Conservation (phyloP, 2,888 invertebrate species). For the Coecobrya sp. region DNA sequence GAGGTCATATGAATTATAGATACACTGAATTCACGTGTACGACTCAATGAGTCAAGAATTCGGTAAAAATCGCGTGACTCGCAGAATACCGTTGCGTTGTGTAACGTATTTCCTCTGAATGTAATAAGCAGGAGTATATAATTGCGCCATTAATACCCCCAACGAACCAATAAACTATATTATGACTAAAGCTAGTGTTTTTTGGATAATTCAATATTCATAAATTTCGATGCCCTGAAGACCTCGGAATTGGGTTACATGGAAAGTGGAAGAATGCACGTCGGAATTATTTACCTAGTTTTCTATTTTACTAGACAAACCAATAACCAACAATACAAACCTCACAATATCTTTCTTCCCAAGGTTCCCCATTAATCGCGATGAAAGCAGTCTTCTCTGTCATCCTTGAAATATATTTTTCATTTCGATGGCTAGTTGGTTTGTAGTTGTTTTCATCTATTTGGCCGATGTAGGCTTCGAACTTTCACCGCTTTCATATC, state of each 20-base stretch:
- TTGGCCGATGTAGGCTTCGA: background rate
- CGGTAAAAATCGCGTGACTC: conserved; percentile 31
- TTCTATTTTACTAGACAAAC: background rate
- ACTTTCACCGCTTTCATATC: background rate
- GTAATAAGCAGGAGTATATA: too few species aligned
- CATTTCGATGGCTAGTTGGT: background rate
- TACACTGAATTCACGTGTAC: background rate
- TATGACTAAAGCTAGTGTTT: background rate
- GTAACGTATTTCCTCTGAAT: too few species aligned
- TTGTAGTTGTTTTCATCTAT: too few species aligned
- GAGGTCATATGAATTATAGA: background rate
- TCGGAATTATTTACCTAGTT: background rate
- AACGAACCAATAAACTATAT: conserved; percentile 6
- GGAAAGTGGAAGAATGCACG: background rate
- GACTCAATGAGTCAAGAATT: background rate
- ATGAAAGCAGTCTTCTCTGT: background rate
- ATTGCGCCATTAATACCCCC: background rate
- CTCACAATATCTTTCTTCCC: background rate
- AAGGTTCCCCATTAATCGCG: background rate
- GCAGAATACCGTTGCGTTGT: background rate
- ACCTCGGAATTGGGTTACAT: conserved; percentile 53
- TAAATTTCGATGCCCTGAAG: conserved; percentile 44
- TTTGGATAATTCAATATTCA: conserved; percentile 46
- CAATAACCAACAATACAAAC: background rate
- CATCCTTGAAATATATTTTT: background rate